Evolutionary conservation across 1,140 invertebrate species (phyloP), one percentile per base, ranked within the genome.

Genomic region (Anagrus nilaparvatae): DNA sequence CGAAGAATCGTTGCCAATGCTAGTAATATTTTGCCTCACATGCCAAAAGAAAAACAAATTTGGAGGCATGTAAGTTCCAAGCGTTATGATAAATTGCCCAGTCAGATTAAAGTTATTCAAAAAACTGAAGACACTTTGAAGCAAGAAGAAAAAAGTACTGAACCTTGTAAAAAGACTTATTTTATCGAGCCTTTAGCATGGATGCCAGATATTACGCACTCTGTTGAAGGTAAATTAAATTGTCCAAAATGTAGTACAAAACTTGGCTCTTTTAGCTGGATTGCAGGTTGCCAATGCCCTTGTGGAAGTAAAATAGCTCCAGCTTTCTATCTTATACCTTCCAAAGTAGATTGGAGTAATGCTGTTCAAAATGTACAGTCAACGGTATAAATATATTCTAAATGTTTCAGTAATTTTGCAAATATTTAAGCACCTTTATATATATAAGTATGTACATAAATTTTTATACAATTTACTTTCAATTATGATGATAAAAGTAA

Each of bases 361-460:
- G 79, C 82, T 38, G 84, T 90, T 25, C 83, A 88, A 59, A 90
- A 88, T 61, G 79, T 90, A 43, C 82, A 88, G 66, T 75, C 80
- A 23, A 88, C 85, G 13, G 73, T 88, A 51, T 88, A 76, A 20
- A 18, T 38, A 39, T 31, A 10, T 17, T 16, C 3, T 28, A 9
- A 12, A 19, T 13, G 27, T 9, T 16, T 8, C 13, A n/a, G n/a
- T n/a, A n/a, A n/a, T n/a, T n/a, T n/a, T n/a, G n/a, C n/a, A n/a
- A n/a, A n/a, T n/a, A n/a, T n/a, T n/a, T n/a, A n/a, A n/a, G n/a
- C n/a, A n/a, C n/a, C n/a, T n/a, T n/a, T n/a, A n/a, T n/a, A n/a
- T n/a, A n/a, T n/a, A n/a, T n/a, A n/a, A n/a, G n/a, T n/a, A n/a
- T n/a, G n/a, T n/a, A n/a, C n/a, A n/a, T n/a, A n/a, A n/a, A n/a